phyloP scores from a whole-genome alignment of 2,888 invertebrate species.

The Cephus runcator region DNA sequence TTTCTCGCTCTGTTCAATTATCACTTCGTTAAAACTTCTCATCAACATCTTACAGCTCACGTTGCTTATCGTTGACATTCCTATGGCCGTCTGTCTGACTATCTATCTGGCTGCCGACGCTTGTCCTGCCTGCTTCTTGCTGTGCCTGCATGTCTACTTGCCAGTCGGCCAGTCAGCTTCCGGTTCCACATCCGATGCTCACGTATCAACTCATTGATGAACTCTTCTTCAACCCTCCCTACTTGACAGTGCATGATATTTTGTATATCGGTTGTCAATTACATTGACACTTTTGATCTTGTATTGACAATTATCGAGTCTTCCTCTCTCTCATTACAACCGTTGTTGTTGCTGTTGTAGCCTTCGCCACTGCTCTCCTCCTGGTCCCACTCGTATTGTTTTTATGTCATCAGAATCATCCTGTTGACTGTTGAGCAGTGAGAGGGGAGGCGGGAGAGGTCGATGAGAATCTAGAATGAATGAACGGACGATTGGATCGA shows the following conservation, averaged over 20 bases:
- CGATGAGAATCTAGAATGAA: not conserved
- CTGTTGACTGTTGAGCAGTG: not conserved
- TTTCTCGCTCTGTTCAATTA: not conserved
- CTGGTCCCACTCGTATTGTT: not conserved
- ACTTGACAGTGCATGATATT: constrained; percentile 40
- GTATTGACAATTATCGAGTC: not conserved
- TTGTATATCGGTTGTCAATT: not conserved
- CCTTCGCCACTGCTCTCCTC: not conserved
- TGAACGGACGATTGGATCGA: not conserved
- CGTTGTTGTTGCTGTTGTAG: not conserved
- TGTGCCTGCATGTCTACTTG: constrained; percentile 46
- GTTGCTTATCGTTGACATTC: not conserved
- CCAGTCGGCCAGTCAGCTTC: constrained; percentile 58
- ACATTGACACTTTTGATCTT: not conserved
- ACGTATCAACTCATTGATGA: constrained; percentile 11
- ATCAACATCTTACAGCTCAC: not conserved
- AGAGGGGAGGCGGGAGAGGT: not conserved
- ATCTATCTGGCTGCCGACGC: not conserved
- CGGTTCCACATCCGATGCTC: not conserved
- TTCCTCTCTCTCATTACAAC: not conserved
- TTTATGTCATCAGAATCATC: not conserved
- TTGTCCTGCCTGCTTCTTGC: not conserved
- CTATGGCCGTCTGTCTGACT: not conserved
- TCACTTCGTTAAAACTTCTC: not conserved
- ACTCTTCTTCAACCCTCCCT: not conserved